Conservation (phyloP, 2,113 vertebrate species). For the Thinocorus orbignyianus region DNA sequence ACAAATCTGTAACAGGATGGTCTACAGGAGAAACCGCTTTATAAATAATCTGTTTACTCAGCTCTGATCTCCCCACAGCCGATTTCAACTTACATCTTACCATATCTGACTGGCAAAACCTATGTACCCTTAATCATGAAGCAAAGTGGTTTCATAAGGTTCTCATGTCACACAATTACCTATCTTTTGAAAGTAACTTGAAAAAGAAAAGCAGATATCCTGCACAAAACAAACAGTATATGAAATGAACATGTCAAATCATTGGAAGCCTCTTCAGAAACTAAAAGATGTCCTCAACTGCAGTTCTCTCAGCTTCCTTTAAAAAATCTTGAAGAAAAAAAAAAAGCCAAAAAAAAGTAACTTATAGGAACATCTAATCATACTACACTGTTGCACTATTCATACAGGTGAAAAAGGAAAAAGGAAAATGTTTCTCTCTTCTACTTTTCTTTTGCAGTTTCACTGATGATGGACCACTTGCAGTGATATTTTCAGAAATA, state of each 20-base stretch:
- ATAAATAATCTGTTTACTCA: background rate
- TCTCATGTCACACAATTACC: background rate
- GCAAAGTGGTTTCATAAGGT: background rate
- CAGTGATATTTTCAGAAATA: background rate
- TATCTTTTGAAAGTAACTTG: background rate
- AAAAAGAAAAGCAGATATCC: background rate
- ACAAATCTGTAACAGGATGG: background rate
- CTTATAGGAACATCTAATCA: background rate
- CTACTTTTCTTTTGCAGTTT: background rate
- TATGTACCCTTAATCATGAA: background rate
- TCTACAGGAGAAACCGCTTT: background rate
- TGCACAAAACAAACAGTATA: background rate
- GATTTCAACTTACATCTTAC: background rate
- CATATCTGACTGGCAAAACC: background rate
- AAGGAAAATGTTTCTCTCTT: background rate
- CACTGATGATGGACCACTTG: background rate
- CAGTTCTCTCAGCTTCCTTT: background rate
- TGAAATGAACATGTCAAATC: background rate
- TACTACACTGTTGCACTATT: background rate
- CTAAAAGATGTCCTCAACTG: background rate
- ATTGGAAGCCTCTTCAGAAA: background rate
- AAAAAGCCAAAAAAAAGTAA: background rate
- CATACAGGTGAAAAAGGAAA: background rate
- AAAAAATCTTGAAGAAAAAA: background rate
- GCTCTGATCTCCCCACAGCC: background rate